Evolutionary conservation across 1,140 invertebrate genomes (phyloP), one percentile per base, ranked within the genome.

Genomic region (Plectrocnemia conspersa): DNA sequence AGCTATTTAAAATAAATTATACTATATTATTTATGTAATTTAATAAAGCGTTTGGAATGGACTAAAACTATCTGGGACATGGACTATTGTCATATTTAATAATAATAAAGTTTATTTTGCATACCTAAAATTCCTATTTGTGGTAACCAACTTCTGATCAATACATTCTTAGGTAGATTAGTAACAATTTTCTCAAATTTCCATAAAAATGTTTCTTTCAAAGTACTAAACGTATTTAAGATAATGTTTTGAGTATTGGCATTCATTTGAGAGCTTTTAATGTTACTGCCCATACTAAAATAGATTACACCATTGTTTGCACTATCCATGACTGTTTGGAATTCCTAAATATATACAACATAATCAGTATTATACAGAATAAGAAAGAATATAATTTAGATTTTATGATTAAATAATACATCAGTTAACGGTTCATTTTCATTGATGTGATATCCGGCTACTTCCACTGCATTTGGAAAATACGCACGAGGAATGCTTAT

Each of bases 271-370:
- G 64, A 64, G 21, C 66, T 67, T 41, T 71, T 73, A 1, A 78
- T 52, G 63, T 73, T 73, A 0, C 74, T 76, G 0, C 79, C 79
- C 42, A 80, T 63, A 54, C 69, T 79, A 42, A 82, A 78, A 56
- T 76, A 79, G 27, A 82, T 65, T 0, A 76, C 68, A 10, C 78
- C 78, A 11, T 77, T 44, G 23, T 57, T 63, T 0, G 74, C 65
- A 49, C 66, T 66, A 47, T 78, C 72, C 57, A 81, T 63, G 47
- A 77, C 73, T 38, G 66, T 64, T 63, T 76, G 52, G 4, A 79
- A 52, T 42, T 77, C 49, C 70, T 79, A 44, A 32, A 65, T 52
- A 58, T 54, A n/a, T 40, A 46, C 75, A 71, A 9, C 53, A 46
- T 41, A 56, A 50, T 0, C 40, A 36, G 22, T 54, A 53, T 4